Evolutionary conservation across 2,113 vertebrate genomes (phyloP), one percentile per base, ranked within the genome.

Genomic region (Ancistrus triradiatus): DNA sequence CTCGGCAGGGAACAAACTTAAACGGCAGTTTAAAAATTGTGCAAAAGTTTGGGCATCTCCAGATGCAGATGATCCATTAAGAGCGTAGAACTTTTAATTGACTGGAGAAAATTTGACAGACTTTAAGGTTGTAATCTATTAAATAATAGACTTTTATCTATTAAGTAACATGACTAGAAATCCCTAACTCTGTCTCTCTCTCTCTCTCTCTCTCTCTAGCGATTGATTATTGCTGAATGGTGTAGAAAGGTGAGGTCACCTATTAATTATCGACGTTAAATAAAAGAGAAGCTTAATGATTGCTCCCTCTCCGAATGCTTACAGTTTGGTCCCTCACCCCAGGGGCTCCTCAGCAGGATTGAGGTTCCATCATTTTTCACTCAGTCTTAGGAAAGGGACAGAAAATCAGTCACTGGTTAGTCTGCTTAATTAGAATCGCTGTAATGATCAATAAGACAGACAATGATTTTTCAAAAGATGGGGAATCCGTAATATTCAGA

Each of bases 261-360:
- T 59, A 9, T 46, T 31, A 46, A 59, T 59, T 19, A 46, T 59
- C 57, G n/a, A 21, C 42, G 15, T 15, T 21, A 33, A 33, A 46
- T 31, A 19, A 22, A 46, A 40, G 22, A 65, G 10, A 5, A 40
- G 44, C 61, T 74, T 74, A 46, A 74, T 66, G 63, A 61, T 69
- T 66, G 24, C 35, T 69, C 14, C 49, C 37, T 59, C 55, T 74
- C 42, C 25, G 46, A 11, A 65, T 66, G 33, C 21, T 31, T 15
- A 11, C 55, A 59, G 33, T 21, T 22, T 50, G 57, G 42, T 3
- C 53, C 17, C 31, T 24, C 43, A 47, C n/a, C 11, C 9, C 61
- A 35, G 65, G 56, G 37, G 7, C 38, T 63, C 55, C 47, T 59
- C 50, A 38, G 27, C 10, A 24, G 49, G 33, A 64, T 47, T 63